Evolutionary conservation across 1,140 invertebrate genomes (phyloP).

Genomic region (Galleria mellonella): DNA sequence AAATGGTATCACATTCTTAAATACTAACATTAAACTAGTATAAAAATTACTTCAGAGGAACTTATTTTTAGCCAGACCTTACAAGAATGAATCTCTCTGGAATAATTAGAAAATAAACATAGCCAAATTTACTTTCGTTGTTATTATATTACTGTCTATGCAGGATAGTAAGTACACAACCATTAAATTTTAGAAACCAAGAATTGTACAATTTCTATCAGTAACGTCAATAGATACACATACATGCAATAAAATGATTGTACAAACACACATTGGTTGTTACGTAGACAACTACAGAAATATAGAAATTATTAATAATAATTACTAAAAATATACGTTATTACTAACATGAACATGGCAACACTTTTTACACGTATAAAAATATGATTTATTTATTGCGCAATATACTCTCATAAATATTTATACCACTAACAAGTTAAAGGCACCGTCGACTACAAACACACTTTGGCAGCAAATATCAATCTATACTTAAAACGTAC

Average conservation of each 20-base stretch:
- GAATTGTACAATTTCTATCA: slow-evolving; percentile 26
- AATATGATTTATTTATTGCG: slow-evolving; percentile 63
- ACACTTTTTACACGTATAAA: slow-evolving; percentile 71
- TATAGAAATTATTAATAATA: slow-evolving; percentile 19
- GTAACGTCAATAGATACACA: slow-evolving; percentile 9
- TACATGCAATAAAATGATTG: slow-evolving; percentile 5
- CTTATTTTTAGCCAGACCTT: slow-evolving; percentile 57
- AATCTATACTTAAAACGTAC: slow-evolving; percentile 38
- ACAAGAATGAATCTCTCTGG: slow-evolving; percentile 45
- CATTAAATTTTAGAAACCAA: slow-evolving; percentile 45
- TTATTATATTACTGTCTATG: slow-evolving; percentile 14
- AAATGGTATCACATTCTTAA: slow-evolving; percentile 72
- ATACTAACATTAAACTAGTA: slow-evolving; percentile 33
- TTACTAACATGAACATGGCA: slow-evolving; percentile 68
- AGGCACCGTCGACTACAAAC: slow-evolving; percentile 74
- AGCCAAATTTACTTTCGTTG: slow-evolving; percentile 36
- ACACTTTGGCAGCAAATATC: slow-evolving; percentile 70
- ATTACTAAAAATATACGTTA: slow-evolving; percentile 39
- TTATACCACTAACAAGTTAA: slow-evolving; percentile 59
- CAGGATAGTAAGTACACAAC: slow-evolving; percentile 66
- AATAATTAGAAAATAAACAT: slow-evolving; percentile 35
- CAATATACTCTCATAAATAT: slow-evolving; percentile 69
- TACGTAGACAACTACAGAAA: slow-evolving; percentile 15
- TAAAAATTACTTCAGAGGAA: slow-evolving; percentile 64
- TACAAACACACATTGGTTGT: slow-evolving; percentile 21